Conservation (phyloP, 2,797 vertebrate genomes). For the Danio tinwini region DNA sequence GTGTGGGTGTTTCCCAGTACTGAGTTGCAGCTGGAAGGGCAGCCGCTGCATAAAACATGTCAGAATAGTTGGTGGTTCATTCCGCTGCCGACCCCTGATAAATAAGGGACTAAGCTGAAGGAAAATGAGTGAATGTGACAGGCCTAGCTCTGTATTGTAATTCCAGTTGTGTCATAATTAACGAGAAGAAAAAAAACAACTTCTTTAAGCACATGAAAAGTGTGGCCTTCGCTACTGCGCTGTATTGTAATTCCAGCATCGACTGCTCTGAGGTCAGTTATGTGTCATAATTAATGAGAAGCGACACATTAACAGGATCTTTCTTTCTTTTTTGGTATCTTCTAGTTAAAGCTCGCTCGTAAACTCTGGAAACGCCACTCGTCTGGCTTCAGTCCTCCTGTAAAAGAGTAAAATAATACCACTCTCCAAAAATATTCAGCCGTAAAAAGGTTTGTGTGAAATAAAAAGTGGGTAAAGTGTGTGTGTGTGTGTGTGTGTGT, state of each 20-base stretch:
- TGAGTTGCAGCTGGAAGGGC: too few relatives aligned
- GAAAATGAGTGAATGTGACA: too few relatives aligned
- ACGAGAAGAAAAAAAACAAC: background rate
- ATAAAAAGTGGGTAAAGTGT: constrained; percentile 34
- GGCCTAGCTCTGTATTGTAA: too few relatives aligned
- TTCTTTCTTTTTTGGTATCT: constrained; percentile 4
- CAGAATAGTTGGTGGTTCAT: too few relatives aligned
- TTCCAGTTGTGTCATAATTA: too few relatives aligned
- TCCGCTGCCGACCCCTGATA: too few relatives aligned
- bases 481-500: background rate
- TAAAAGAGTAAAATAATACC: constrained; percentile 38
- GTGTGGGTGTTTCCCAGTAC: too few relatives aligned
- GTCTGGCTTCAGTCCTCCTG: constrained; percentile 8
- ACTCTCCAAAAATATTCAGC: background rate
- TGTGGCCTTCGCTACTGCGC: background rate
- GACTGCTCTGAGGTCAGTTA: background rate
- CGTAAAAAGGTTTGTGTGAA: constrained; percentile 11
- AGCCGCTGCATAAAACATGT: too few relatives aligned
- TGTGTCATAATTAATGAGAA: background rate
- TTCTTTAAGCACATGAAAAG: background rate
- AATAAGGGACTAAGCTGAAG: too few relatives aligned
- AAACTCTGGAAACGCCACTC: background rate
- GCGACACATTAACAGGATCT: background rate
- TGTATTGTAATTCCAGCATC: background rate
- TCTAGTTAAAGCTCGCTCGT: background rate